Evolutionary conservation across 2,113 vertebrate species (phyloP), one percentile per base, ranked within the genome.

Genomic region (Tamias sibiricus): DNA sequence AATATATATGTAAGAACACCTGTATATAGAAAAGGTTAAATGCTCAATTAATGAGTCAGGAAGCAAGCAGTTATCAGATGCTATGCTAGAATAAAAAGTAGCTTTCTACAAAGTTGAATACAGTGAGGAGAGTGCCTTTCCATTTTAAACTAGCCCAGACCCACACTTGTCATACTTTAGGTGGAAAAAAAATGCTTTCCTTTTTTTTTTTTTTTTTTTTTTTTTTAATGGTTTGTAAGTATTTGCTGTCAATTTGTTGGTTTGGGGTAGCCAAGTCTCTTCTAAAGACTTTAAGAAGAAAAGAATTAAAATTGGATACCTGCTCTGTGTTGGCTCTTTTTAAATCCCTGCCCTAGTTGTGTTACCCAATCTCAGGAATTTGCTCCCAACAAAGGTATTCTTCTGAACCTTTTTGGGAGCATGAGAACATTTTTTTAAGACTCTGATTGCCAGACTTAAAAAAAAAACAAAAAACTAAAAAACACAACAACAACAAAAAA

Each of bases 201-300:
- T 77, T 11, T 85, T 49, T 12, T 49, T 49, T 49, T 28, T 16
- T 77, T 11, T 71, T 49, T 49, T 49, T 49, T 49, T 49, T 47
- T 49, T 91, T 28, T 52, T 92, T 81, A 71, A 37, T 87, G 72
- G 32, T 84, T 94, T 92, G 6, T 77, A 54, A 54, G 7, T 96
- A 85, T 57, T 93, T 75, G 54, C 72, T 82, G 6, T 40, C 49
- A 88, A 19, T 76, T 88, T 62, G n/a, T 64, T 88, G 42, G 59
- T 86, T 69, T 91, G 17, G 87, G 37, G 40, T 96, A 35, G 42
- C 80, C 54, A 82, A 40, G 42, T 35, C 40, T 85, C 62, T 26
- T 69, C 28, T 37, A 84, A 28, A 77, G 62, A 74, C 42, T 81
- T 82, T 5, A n/a, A 52, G 37, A 66, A 66, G 59, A 62, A 90